These are phyloP conservation scores for Schizaphis graminum DNA, from an alignment of 2,888 invertebrate species.

Conservation along the genomic window DNA sequence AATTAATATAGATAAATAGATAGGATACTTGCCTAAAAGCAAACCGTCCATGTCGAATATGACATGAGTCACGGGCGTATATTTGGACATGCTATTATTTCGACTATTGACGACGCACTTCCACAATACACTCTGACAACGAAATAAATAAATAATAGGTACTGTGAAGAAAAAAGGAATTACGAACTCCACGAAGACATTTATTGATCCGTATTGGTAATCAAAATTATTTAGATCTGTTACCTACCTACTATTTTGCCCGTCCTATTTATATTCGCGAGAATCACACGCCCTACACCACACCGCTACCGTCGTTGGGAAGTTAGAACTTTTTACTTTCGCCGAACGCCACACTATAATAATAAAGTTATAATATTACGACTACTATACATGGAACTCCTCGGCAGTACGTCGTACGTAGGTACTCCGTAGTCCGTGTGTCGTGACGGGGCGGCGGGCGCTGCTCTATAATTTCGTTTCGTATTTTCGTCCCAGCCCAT, in stretches of 20 bases:
- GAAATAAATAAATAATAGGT: neutral
- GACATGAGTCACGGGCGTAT: conserved; percentile 80
- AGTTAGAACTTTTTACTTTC: neutral
- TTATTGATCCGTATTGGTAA: neutral
- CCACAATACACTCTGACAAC: neutral
- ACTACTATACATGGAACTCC: neutral
- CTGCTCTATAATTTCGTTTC: neutral
- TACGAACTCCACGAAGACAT: neutral
- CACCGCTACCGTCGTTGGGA: neutral
- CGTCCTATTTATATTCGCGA: neutral
- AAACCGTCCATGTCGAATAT: conserved; percentile 83
- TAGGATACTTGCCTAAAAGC: conserved; percentile 73
- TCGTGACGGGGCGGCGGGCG: neutral
- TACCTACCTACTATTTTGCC: neutral
- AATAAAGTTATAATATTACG: neutral
- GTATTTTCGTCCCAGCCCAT: neutral
- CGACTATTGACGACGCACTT: neutral
- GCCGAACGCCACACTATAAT: neutral
- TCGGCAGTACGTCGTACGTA: no score
- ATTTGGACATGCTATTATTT: conserved; percentile 68
- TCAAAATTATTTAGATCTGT: neutral
- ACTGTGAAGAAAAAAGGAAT: neutral
- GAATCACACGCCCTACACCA: neutral
- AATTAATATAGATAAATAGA: neutral
- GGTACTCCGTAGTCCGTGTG: no score